A percentile compares a stretch with the other conserved stretches of the same genome.
phyloP scores from a whole-genome alignment of 2,888 invertebrate species.

The Marasmarcha lunaedactyla region DNA sequence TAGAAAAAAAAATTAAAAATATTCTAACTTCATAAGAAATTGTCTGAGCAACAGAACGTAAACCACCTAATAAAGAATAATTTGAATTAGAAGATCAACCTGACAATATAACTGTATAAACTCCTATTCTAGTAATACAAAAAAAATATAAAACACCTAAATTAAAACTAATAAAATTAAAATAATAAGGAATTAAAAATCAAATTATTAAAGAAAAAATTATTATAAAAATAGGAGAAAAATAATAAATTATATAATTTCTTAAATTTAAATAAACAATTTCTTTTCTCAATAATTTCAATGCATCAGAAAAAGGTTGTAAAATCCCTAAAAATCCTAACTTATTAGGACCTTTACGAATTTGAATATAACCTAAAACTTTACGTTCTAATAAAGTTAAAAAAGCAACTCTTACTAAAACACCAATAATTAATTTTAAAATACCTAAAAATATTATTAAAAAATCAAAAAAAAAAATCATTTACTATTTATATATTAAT shows the following conservation, averaged over 20 bases:
- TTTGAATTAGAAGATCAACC: conserved; percentile 81
- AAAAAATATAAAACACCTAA: conserved; percentile 1
- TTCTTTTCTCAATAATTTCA: conserved; percentile 79
- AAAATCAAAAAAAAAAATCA: conserved; percentile 49
- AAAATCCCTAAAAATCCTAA: conserved; percentile 72
- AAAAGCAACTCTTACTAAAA: conserved; percentile 77
- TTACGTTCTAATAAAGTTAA: conserved; percentile 80
- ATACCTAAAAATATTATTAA: conserved; percentile 42
- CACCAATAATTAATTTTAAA: conserved; percentile 68
- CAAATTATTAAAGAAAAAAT: conserved; percentile 72
- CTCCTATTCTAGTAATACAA: not conserved
- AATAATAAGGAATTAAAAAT: conserved; percentile 68
- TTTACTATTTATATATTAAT: conserved; percentile 67
- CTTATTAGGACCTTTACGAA: conserved; percentile 81
- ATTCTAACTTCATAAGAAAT: conserved; percentile 84
- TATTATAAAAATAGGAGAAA: conserved; percentile 71
- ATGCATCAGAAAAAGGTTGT: conserved; percentile 79
- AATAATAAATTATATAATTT: conserved; percentile 73
- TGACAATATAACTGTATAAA: conserved; percentile 28
- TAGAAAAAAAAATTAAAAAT: conserved; percentile 72
- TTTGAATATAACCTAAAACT: conserved; percentile 78
- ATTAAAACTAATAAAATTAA: conserved; percentile 43
- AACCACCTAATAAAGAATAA: conserved; percentile 77
- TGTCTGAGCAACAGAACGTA: conserved; percentile 78
- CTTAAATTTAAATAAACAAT: conserved; percentile 58